Evolutionary conservation across 92 coral and sea anemone genomes (phyloP).

Genomic region (Phenganax marumi): DNA sequence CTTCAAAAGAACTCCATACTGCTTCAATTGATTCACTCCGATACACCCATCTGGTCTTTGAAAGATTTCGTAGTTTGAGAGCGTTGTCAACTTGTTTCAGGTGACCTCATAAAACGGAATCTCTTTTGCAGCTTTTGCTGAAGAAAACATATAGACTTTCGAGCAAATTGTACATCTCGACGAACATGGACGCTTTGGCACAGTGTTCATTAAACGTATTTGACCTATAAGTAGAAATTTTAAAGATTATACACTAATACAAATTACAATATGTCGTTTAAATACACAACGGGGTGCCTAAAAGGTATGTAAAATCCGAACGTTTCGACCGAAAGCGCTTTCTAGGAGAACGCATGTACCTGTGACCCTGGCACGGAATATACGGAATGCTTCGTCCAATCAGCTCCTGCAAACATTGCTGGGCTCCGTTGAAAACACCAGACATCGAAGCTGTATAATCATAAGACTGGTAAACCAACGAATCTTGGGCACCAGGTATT

Average conservation of each 20-base stretch:
- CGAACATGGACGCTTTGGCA: background rate
- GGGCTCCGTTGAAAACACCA: conserved; percentile 8
- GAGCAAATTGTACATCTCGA: background rate
- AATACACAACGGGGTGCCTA: too few species aligned
- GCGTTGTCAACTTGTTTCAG: background rate
- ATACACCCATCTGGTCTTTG: background rate
- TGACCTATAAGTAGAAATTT: too few species aligned
- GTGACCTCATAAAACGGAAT: background rate
- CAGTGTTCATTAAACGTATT: conserved; percentile 6
- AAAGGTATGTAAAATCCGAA: too few species aligned
- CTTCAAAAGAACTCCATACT: background rate
- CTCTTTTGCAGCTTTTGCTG: background rate
- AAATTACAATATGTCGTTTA: too few species aligned
- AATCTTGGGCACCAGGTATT: conserved; percentile 1
- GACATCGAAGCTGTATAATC: conserved; percentile 32
- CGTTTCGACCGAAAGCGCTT: too few species aligned
- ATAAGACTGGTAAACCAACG: background rate
- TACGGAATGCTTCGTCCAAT: background rate
- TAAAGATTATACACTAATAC: too few species aligned
- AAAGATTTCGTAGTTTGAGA: background rate
- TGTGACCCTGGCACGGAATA: background rate
- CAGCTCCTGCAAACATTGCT: background rate
- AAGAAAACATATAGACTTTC: background rate
- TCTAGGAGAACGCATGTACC: background rate
- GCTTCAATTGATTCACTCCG: conserved; percentile 6